These are phyloP conservation scores for Aricia agestis DNA, from an alignment of 1,140 invertebrate species.

Conservation along the genomic window DNA sequence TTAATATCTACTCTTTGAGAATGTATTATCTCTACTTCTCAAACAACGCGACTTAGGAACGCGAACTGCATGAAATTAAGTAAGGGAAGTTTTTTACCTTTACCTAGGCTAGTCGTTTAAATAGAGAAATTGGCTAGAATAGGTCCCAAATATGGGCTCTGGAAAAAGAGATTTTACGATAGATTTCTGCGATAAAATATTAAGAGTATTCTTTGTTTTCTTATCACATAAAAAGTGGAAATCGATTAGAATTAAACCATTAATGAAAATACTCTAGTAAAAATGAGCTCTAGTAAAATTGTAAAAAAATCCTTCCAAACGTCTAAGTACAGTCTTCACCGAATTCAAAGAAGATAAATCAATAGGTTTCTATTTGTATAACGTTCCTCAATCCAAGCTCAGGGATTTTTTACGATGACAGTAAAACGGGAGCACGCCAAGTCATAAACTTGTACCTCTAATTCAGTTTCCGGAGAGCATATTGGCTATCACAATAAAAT, in stretches of 20 bases:
- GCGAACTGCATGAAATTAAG: neutral
- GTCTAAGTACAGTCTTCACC: neutral
- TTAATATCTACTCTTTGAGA: slow-evolving; percentile 10
- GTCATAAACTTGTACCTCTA: slow-evolving; percentile 25
- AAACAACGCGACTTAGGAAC: neutral
- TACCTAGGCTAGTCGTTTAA: too few relatives aligned
- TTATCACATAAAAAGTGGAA: too few relatives aligned
- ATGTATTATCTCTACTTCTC: neutral
- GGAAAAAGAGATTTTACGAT: too few relatives aligned
- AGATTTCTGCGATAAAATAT: too few relatives aligned
- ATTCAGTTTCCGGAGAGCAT: slow-evolving; percentile 23
- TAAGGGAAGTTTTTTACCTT: neutral
- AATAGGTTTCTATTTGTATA: neutral
- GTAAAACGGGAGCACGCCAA: slow-evolving; percentile 6
- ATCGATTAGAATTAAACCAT: too few relatives aligned
- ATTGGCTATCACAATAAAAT: slow-evolving; percentile 26
- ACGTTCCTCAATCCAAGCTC: neutral
- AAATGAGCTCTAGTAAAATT: neutral
- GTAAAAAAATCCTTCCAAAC: neutral
- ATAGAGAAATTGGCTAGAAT: too few relatives aligned
- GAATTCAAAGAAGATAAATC: neutral
- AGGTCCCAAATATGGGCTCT: too few relatives aligned
- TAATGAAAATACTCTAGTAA: too few relatives aligned
- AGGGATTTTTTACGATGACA: neutral
- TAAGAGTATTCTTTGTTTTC: too few relatives aligned